Conservation (phyloP, 2,113 vertebrate genomes). For the Chunga burmeisteri region DNA sequence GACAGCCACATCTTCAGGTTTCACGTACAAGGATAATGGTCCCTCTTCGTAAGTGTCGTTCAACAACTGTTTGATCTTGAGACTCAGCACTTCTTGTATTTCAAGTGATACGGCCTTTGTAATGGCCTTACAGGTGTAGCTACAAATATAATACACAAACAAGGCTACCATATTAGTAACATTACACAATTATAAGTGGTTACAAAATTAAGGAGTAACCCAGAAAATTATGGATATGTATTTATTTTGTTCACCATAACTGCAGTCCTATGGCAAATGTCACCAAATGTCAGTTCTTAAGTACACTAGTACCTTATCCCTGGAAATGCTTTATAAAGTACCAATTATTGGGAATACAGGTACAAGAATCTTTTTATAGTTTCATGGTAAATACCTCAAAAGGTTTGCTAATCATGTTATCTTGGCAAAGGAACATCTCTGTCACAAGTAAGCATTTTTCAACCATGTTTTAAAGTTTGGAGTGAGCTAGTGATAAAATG, state of each 20-base stretch:
- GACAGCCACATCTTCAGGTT: conserved; percentile 18
- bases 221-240: background rate
- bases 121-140: conserved; percentile 59
- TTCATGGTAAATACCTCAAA: background rate
- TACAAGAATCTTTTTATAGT: background rate
- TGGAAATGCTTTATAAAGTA: background rate
- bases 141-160: conserved; percentile 19
- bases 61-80: conserved; percentile 27
- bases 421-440: background rate
- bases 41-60: conserved; percentile 5
- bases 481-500: background rate
- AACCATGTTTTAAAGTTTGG: background rate
- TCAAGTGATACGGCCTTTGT: conserved; percentile 56
- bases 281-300: background rate
- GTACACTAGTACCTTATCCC: background rate
- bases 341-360: background rate
- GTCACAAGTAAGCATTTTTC: background rate
- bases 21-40: conserved; percentile 3
- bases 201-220: background rate
- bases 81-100: background rate
- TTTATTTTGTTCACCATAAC: background rate
- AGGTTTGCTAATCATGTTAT: background rate
- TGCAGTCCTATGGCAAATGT: background rate
- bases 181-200: background rate
- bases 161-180: background rate